A percentile compares a stretch with the other conserved stretches of the same genome.
These are phyloP conservation scores for Holotrichia oblita DNA, from an alignment of 1,140 invertebrate genomes.

Conservation along the genomic window DNA sequence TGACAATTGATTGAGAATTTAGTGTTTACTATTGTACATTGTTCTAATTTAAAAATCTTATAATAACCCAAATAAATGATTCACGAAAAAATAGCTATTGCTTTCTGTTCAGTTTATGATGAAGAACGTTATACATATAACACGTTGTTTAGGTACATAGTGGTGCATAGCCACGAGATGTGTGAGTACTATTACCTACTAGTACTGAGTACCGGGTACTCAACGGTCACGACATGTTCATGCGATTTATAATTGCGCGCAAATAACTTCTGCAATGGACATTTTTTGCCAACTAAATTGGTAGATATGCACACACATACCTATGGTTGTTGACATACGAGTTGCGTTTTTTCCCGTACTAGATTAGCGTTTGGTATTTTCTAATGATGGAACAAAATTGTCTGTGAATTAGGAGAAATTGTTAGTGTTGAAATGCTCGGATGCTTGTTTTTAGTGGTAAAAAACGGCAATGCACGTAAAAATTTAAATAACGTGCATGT, in stretches of 20 bases:
- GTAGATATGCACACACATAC: neutral
- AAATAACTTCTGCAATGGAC: constrained; percentile 20
- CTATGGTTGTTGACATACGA: constrained; percentile 6
- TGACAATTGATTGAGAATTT: too few relatives aligned
- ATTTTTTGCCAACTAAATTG: neutral
- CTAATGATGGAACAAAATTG: constrained; percentile 30
- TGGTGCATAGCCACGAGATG: too few relatives aligned
- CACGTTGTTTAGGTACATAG: too few relatives aligned
- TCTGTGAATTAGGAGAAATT: constrained; percentile 19
- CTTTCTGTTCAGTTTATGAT: neutral
- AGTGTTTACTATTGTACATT: too few relatives aligned
- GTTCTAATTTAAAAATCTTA: too few relatives aligned
- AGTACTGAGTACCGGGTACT: neutral
- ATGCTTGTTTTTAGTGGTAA: too few relatives aligned
- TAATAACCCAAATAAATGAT: too few relatives aligned
- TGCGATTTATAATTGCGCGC: constrained; percentile 30
- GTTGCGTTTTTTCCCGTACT: neutral
- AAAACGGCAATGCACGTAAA: too few relatives aligned
- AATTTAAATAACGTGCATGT: too few relatives aligned
- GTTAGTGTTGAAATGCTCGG: neutral
- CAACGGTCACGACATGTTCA: constrained; percentile 27
- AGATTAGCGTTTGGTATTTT: constrained; percentile 17
- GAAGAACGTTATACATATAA: too few relatives aligned
- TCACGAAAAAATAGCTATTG: too few relatives aligned
- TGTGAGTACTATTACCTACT: too few relatives aligned